Evolutionary conservation across 2,797 vertebrate genomes (phyloP), one percentile per base, ranked within the genome.

Genomic region (Dendrocincla tyrannina): DNA sequence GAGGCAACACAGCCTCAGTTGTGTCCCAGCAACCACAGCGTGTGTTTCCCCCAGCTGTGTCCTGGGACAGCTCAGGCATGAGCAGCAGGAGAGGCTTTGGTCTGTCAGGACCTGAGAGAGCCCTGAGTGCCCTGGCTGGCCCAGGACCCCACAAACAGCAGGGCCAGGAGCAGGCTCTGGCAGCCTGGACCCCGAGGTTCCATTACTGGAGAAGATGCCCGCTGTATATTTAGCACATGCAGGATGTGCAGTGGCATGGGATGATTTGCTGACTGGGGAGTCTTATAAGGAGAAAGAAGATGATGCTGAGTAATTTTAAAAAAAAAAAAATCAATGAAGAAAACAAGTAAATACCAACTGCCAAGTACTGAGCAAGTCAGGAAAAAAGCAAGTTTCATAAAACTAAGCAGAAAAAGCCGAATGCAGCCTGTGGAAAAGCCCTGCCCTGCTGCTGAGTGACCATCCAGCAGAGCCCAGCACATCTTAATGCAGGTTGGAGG

Each of bases 291-390:
- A 84, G 74, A 86, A 85, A 78, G 56, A 88, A 32, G 69, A 88
- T 32, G 59, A 49, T 24, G 70, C 12, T 82, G 85, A 90, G 62
- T 63, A 84, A 91, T 56, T 69, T 2, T 3, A 55, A 42, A 3
- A 41, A 83, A 66, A 85, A 59, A 93, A 64, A 81, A 93, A 80
- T 72, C 78, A 69, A 72, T 88, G 62, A 77, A 73, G 47, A 83
- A 89, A 92, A 41, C 39, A 73, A 91, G 79, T 78, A 84, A 91
- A 81, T 59, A 78, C 18, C 0, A 8, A 78, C 56, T 88, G 79
- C 88, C 89, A 76, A 88, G 56, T n/a, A 88, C 73, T 78, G 79
- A 28, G 94, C 72, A 59, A 68, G 68, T 66, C 88, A 84, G 76
- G n/a, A 63, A 73, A 67, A 85, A 69, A 66, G 52, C 62, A 78